Conservation (phyloP, 2,797 vertebrate genomes). For the Epinephelus malabaricus region DNA sequence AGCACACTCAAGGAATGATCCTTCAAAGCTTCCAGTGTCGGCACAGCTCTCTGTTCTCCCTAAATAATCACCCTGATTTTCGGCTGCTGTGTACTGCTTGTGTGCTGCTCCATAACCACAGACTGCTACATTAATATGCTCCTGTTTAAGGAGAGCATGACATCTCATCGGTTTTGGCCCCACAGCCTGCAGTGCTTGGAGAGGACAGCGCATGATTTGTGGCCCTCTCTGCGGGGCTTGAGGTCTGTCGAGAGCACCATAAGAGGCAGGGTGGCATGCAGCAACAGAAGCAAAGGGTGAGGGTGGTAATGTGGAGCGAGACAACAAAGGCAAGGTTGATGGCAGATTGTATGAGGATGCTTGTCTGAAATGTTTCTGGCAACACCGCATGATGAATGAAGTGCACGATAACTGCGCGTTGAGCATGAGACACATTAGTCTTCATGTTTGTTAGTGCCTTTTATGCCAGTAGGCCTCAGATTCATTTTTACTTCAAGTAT, state of each 20-base stretch:
- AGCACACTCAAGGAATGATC: neutral
- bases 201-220: constrained; percentile 71
- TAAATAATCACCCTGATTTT: constrained; percentile 23
- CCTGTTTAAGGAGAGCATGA: constrained; percentile 74
- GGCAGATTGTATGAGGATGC: constrained; percentile 9
- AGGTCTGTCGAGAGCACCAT: constrained; percentile 69
- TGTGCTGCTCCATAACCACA: constrained; percentile 43
- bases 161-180: constrained; percentile 64
- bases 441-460: constrained; percentile 46
- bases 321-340: constrained; percentile 27
- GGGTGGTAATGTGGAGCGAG: constrained; percentile 37
- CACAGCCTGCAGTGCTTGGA: constrained; percentile 48
- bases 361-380: constrained; percentile 68
- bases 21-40: constrained; percentile 4
- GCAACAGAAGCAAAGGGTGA: constrained; percentile 18
- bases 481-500: constrained; percentile 21
- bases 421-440: constrained; percentile 32
- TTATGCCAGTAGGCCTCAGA: constrained; percentile 23
- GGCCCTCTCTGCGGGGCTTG: constrained; percentile 26
- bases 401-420: constrained; percentile 1
- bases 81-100: neutral
- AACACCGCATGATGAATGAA: constrained; percentile 49
- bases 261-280: constrained; percentile 80
- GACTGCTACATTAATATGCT: constrained; percentile 61
- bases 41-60: constrained; percentile 2